Evolutionary conservation across 2,888 invertebrate species (phyloP), one percentile per base, ranked within the genome.

Genomic region (Rhaphigaster nebulosa): DNA sequence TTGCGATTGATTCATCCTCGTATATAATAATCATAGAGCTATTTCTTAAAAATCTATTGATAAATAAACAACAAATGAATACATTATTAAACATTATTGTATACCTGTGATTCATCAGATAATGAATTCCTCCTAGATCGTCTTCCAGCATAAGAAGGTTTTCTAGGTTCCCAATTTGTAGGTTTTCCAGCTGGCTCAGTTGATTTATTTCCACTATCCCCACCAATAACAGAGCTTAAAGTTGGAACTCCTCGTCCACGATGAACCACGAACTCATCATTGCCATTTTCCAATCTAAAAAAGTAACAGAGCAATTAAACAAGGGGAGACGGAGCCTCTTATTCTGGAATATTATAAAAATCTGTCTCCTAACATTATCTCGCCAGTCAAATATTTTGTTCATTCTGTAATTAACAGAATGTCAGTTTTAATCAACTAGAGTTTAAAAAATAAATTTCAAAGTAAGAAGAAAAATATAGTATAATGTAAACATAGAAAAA

Each of bases 51-150:
- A 76, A 29, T 76, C 34, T n/a, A 60, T 60, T 15, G 12, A n/a
- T 60, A 60, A 60, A 50, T 87, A n/a, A 50, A 29, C n/a, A 26
- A 87, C 88, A 80, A 60, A 84, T 54, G 23, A 8, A 76, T 41
- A 26, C 29, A 70, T 18, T 41, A 89, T 10, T 29, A 20, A 56
- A 34, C 6, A 60, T 38, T 76, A 23, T 23, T 34, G 52, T 34
- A 54, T 90, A 93, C 93, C 92, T 93, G 97, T 56, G 97, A 97
- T 93, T 98, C 98, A 93, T 98, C 98, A 91, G 96, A 95, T 89
- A 97, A 95, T 92, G 98, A 98, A 93, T 97, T 97, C 92, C 98
- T 95, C 34, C 98, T 95, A 87, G 98, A 98, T 87, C 98, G 95
- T 8, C 97, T 95, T 87, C 97, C 98, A 91, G 97, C 97, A 94